Percentiles rank a stretch among this genome's conserved stretches.
These are phyloP conservation scores for Drosophila dunni DNA, from an alignment of 1,140 invertebrate genomes.

Conservation along the genomic window DNA sequence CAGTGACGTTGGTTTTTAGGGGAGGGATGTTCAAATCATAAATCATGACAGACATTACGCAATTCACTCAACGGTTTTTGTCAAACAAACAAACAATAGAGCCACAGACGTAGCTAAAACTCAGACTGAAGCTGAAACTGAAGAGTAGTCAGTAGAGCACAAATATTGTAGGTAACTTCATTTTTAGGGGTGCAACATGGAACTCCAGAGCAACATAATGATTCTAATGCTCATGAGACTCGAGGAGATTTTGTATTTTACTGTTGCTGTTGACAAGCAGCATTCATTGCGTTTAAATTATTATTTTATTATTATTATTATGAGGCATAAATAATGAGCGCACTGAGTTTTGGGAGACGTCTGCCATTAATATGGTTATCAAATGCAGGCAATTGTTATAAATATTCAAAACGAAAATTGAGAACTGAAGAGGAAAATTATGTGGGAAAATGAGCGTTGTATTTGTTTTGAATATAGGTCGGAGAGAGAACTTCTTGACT, in stretches of 20 bases:
- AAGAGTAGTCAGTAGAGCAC: slow-evolving; percentile 8
- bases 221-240: slow-evolving; percentile 28
- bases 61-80: slow-evolving; percentile 82
- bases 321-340: slow-evolving; percentile 57
- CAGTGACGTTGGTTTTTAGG: slow-evolving; percentile 21
- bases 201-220: slow-evolving; percentile 26
- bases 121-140: neutral
- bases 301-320: slow-evolving; percentile 82
- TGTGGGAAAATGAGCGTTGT: slow-evolving; percentile 20
- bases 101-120: slow-evolving; percentile 30
- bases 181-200: slow-evolving; percentile 66
- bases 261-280: slow-evolving; percentile 66
- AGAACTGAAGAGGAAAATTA: slow-evolving; percentile 40
- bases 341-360: slow-evolving; percentile 40
- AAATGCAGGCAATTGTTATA: slow-evolving; percentile 70
- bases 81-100: slow-evolving; percentile 79
- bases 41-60: slow-evolving; percentile 70
- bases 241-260: slow-evolving; percentile 64
- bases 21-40: slow-evolving; percentile 75
- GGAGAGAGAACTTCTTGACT: neutral
- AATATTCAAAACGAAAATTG: slow-evolving; percentile 61
- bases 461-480: slow-evolving; percentile 20
- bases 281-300: slow-evolving; percentile 81
- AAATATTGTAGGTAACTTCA: slow-evolving; percentile 63
- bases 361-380: slow-evolving; percentile 76